Base-by-base conservation (phyloP, 2,797 vertebrate species). In the Artibeus lituratus region DNA sequence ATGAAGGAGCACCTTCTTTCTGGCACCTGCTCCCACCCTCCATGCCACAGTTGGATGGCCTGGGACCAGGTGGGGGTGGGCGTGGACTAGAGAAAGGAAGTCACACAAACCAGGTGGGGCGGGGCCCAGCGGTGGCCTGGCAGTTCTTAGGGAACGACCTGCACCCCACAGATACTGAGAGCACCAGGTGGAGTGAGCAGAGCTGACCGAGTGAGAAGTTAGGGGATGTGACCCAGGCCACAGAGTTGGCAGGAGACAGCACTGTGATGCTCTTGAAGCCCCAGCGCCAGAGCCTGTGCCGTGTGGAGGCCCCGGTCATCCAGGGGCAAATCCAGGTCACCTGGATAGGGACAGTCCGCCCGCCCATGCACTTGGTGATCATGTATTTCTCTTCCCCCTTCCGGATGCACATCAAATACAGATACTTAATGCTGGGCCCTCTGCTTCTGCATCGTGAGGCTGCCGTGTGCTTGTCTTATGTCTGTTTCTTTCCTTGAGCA, bases 181-280 rank as follows among this genome's bases (percentile, higher is more conserved):
- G 62, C 14, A 29, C 55, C 9, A 0, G 2, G 14, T 4, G 26
- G 16, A 15, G 18, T 16, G 26, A 2, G 32, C 10, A 65, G 76
- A 77, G 55, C 15, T 11, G 69, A n/a, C 47, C 26, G 4, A 32
- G 47, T 15, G 14, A 15, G 74, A 42, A 16, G 21, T 42, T 4
- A 1, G 59, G 1, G 1, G 14, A 19, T 19, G 11, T 0, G 4
- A 18, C 32, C 19, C 16, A 9, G 51, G n/a, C 24, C 37, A 4
- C 1, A 16, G 62, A 18, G 1, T 12, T 26, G 19, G 57, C 37
- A 8, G 51, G 59, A 62, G 37, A 16, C 35, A 14, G 76, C n/a
- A 24, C 35, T 4, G 0, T 0, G 0, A 1, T 0, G 35, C 8
- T 9, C 32, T 3, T 47, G 19, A 9, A 12, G 4, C 62, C 49